Base-by-base conservation (phyloP, 1,140 invertebrate genomes). In the Drosophila littoralis region DNA sequence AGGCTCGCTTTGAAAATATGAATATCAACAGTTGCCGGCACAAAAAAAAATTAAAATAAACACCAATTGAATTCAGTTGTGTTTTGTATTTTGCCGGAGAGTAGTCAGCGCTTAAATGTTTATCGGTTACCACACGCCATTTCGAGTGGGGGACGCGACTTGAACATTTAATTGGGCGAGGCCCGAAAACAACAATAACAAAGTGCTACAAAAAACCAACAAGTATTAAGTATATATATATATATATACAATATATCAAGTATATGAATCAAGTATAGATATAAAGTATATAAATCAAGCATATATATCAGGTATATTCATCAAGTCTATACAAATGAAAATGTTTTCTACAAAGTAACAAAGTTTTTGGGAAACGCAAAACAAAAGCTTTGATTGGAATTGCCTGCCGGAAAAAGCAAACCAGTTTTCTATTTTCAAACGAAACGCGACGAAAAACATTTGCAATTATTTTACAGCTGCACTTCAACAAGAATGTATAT, bases 11-110 rank as follows among this genome's bases (percentile, higher is more conserved):
- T 59, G 22, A 54, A 60, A 43, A 40, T 38, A 66, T 80, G 52
- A 52, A 64, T 66, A 43, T 45, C 7, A 68, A 60, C 61, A 63
- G 43, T 51, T 63, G 69, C 76, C 80, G 81, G 81, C 65, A 46
- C 22, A 57, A 50, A 6, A 35, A 32, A 28, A n/a, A 50, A n/a
- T 32, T 1, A 15, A 60, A 59, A 50, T 50, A 55, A 58, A 55
- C 70, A 42, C 42, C 54, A 68, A 74, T 68, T 71, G 54, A 63
- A 77, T 65, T 77, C 73, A 79, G 76, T 77, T 72, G 61, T 60
- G 54, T 58, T 75, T 69, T 51, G 66, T 35, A 63, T 65, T 51
- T 52, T 51, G 74, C 70, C 63, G 43, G 58, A 74, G 68, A 63
- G 35, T 71, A 78, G 59, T 65, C 75, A 22, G 0, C 48, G 36